phyloP scores from a whole-genome alignment of 2,888 invertebrate genomes.

The Suillia variegata region DNA sequence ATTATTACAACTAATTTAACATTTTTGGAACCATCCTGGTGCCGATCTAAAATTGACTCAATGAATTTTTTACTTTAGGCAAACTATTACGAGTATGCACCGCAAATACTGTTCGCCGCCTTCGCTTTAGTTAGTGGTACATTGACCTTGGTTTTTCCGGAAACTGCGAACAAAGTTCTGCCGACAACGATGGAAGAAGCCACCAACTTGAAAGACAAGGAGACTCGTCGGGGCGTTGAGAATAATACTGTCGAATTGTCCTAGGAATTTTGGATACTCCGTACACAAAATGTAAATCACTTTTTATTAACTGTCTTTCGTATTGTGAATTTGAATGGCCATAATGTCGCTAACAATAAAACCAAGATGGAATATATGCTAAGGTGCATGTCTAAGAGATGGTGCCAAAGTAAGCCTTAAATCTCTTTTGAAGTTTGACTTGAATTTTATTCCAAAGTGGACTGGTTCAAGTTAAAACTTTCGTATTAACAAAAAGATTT shows the following conservation, averaged over 20 bases:
- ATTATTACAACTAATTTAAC: background rate
- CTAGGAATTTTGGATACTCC: background rate
- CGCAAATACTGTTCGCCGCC: slow-evolving; percentile 67
- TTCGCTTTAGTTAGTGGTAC: slow-evolving; percentile 66
- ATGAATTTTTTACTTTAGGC: slow-evolving; percentile 32
- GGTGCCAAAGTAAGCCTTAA: no score
- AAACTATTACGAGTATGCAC: slow-evolving; percentile 61
- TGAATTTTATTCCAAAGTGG: no score
- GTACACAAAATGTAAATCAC: no score
- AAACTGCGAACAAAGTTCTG: slow-evolving; percentile 67
- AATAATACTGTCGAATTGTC: background rate
- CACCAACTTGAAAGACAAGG: slow-evolving; percentile 31
- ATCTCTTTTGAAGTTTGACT: no score
- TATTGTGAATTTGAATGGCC: no score
- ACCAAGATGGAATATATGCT: no score
- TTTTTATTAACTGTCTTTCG: no score
- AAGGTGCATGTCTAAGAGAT: no score
- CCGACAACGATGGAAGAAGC: slow-evolving; percentile 70
- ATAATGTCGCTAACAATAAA: no score
- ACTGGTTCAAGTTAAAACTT: no score
- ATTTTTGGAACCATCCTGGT: background rate
- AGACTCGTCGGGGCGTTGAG: background rate
- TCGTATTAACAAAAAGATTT: no score
- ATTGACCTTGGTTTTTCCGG: slow-evolving; percentile 68
- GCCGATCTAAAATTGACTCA: background rate